phyloP scores from a whole-genome alignment of 2,888 invertebrate genomes.

The Meliscaeva auricollis region DNA sequence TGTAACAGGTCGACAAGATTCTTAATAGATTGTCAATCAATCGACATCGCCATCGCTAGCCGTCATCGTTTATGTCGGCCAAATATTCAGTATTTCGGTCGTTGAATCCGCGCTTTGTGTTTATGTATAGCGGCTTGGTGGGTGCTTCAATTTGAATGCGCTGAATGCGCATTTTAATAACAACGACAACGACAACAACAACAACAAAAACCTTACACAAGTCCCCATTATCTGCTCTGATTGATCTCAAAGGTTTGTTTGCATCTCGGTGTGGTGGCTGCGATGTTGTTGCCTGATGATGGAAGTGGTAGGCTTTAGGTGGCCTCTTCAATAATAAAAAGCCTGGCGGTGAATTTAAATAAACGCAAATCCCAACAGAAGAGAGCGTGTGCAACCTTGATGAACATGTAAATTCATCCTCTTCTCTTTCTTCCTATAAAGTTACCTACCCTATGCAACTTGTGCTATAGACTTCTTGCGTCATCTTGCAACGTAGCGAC shows the following conservation, averaged over 20 bases:
- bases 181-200: not conserved
- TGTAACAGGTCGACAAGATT: slow-evolving; percentile 64
- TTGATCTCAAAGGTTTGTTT: slow-evolving; percentile 67
- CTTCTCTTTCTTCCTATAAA: slow-evolving; percentile 6
- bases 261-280: slow-evolving; percentile 26
- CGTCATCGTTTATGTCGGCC: slow-evolving; percentile 62
- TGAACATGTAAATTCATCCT: slow-evolving; percentile 71
- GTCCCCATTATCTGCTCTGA: slow-evolving; percentile 71
- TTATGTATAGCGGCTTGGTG: not conserved
- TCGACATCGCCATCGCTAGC: slow-evolving; percentile 31
- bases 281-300: slow-evolving; percentile 7
- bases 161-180: slow-evolving; percentile 52
- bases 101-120: slow-evolving; percentile 32
- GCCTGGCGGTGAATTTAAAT: slow-evolving; percentile 64
- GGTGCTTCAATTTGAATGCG: slow-evolving; percentile 49
- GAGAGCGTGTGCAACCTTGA: slow-evolving; percentile 70
- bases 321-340: slow-evolving; percentile 40
- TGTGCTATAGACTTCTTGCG: slow-evolving; percentile 48
- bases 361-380: slow-evolving; percentile 38
- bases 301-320: slow-evolving; percentile 45
- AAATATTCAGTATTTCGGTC: slow-evolving; percentile 44
- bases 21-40: slow-evolving; percentile 73
- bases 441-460: not conserved
- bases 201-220: slow-evolving; percentile 52
- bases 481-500: slow-evolving; percentile 52